Base-by-base conservation (phyloP, 2,888 invertebrate species). In the Drosophila niveifrons region DNA sequence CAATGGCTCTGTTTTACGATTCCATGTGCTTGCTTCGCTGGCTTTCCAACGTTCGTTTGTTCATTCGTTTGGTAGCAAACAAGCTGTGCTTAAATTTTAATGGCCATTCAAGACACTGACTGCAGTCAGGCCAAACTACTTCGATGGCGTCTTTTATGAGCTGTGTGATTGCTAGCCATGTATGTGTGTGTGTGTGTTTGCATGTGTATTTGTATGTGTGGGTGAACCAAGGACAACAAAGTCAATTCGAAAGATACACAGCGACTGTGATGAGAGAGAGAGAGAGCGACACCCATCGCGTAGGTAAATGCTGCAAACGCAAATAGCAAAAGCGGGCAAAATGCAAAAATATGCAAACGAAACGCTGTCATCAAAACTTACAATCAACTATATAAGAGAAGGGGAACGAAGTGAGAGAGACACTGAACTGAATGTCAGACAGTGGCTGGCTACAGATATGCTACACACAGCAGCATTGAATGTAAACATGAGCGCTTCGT, bases 291-390 rank as follows among this genome's bases (percentile, higher is more conserved):
- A 67, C 61, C 36, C 66, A 51, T 44, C 67, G 70, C 69, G 66
- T 69, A 64, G 59, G 66, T 76, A 73, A 65, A 57, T 58, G 66
- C 68, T 55, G 57, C 47, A 36, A 41, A 41, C 43, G 53, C 58
- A 58, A 59, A 75, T 18, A 65, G 53, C 57, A 65, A 62, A 66
- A 75, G 69, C 57, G 68, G 59, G 57, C 51, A 62, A 78, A 86
- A 85, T 85, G 87, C 89, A 87, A 85, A 85, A 88, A 85, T 88
- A 85, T 85, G 87, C 85, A 78, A 88, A 84, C 87, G 82, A 80
- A 78, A 68, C 71, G 75, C 75, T 86, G 83, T 86, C 83, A 86
- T 81, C 84, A 80, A 72, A 87, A 86, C 87, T 81, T 72, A 80
- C 84, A 88, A 85, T 85, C 85, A 88, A 67, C 81, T 72, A 57